Conservation (phyloP, 2,888 invertebrate genomes). For the Neria commutata region DNA sequence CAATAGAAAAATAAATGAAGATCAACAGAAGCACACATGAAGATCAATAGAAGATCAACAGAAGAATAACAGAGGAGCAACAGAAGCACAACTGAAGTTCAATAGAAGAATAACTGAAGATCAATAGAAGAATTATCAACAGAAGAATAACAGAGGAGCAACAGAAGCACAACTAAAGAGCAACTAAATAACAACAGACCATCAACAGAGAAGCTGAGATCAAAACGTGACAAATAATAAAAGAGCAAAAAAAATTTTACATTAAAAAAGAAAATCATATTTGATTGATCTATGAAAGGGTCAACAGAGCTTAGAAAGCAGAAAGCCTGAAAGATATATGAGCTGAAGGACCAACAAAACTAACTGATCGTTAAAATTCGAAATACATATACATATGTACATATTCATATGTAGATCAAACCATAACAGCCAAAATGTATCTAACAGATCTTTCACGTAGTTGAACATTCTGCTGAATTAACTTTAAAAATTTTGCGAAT, state of each 20-base stretch:
- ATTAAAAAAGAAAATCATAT: background rate
- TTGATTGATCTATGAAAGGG: too few species aligned
- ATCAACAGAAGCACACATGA: too few species aligned
- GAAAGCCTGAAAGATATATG: too few species aligned
- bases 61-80: background rate
- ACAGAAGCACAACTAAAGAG: background rate
- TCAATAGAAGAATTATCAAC: background rate
- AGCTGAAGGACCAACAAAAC: too few species aligned
- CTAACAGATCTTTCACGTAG: too few species aligned
- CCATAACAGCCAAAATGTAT: too few species aligned
- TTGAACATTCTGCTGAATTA: too few species aligned
- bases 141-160: background rate
- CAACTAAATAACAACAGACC: background rate
- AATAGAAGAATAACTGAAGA: background rate
- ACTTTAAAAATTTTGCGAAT: too few species aligned
- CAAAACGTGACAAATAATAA: background rate
- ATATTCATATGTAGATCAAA: too few species aligned
- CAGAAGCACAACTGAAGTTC: background rate
- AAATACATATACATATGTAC: too few species aligned
- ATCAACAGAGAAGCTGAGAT: background rate
- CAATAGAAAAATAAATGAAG: background rate
- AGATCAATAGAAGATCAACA: background rate
- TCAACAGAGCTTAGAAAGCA: too few species aligned
- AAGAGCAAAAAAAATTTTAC: background rate
- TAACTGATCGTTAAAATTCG: too few species aligned